phyloP scores from a whole-genome alignment of 2,888 invertebrate species.

The Troides oblongomaculatus region DNA sequence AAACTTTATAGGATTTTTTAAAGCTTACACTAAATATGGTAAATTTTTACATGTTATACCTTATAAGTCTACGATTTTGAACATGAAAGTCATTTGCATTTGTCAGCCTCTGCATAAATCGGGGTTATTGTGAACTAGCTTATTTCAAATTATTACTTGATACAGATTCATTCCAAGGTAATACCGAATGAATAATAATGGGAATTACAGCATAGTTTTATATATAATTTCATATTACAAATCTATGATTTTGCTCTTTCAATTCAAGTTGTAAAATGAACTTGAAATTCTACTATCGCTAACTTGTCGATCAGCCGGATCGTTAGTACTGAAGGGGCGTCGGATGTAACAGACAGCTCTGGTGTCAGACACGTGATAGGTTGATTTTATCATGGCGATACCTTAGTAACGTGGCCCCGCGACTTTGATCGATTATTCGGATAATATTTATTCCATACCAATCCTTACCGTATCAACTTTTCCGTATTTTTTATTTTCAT shows the following conservation, averaged over 20 bases:
- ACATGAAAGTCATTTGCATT: no score
- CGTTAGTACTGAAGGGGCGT: conserved; percentile 33
- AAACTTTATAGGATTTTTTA: no score
- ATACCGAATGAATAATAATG: no score
- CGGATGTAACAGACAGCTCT: conserved; percentile 45
- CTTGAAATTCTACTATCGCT: neutral
- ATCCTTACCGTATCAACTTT: no score
- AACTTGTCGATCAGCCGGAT: conserved; percentile 8
- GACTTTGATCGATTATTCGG: neutral
- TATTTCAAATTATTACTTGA: no score
- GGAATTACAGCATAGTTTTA: neutral
- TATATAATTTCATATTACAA: neutral
- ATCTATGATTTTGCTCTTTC: neutral
- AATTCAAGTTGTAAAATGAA: conserved; percentile 10
- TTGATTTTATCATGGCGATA: conserved; percentile 56
- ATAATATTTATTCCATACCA: neutral
- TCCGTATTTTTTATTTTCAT: no score
- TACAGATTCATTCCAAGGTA: no score
- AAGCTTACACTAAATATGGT: no score
- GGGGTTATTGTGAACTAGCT: no score
- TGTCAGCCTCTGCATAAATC: no score
- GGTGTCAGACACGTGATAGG: conserved; percentile 54
- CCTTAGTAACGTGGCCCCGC: conserved; percentile 44
- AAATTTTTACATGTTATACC: no score
- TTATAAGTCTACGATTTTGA: no score